phyloP scores from a whole-genome alignment of 2,113 vertebrate species.

The Myotis yumanensis region DNA sequence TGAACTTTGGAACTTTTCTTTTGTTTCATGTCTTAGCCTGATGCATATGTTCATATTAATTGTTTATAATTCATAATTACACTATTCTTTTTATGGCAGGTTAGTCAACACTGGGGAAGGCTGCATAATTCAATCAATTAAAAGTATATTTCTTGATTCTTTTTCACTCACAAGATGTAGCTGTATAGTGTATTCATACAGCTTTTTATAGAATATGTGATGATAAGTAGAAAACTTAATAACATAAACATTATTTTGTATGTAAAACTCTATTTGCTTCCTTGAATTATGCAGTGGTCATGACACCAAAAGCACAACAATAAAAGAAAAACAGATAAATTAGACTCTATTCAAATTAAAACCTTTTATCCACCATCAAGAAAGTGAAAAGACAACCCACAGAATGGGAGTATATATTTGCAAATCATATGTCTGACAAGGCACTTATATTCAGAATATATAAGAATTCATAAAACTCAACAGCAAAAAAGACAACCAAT shows the following conservation, averaged over 20 bases:
- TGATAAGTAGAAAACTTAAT: neutral
- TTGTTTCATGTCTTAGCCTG: neutral
- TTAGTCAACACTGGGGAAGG: neutral
- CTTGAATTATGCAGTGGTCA: neutral
- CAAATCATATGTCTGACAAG: neutral
- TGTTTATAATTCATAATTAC: neutral
- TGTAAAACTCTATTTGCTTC: neutral
- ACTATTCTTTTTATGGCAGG: neutral
- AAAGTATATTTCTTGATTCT: neutral
- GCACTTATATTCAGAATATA: neutral
- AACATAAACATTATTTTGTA: neutral
- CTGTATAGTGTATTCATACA: neutral
- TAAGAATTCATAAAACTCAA: conserved; percentile 4
- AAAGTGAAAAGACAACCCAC: neutral
- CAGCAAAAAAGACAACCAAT: neutral
- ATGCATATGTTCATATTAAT: neutral
- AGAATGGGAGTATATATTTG: neutral
- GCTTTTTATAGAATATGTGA: neutral
- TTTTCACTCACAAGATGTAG: neutral
- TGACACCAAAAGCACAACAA: neutral
- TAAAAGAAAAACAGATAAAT: neutral
- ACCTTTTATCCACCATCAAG: neutral
- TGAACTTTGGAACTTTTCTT: neutral
- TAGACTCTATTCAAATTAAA: neutral
- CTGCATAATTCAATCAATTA: neutral